phyloP scores from a whole-genome alignment of 2,888 invertebrate species.

The Drosophila kambysellisi region DNA sequence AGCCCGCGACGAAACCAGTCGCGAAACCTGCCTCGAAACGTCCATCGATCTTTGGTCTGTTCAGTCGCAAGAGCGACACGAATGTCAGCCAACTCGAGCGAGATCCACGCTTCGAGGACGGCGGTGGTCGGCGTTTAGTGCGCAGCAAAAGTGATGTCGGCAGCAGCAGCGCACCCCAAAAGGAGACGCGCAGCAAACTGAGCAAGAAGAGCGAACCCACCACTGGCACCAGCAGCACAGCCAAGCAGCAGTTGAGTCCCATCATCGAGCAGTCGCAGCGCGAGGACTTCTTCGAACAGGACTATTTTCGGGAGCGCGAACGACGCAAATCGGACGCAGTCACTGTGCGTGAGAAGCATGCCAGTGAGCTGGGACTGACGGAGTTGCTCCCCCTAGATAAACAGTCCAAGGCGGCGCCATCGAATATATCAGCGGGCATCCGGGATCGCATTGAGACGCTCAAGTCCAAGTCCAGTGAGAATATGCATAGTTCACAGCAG shows the following conservation, averaged over 20 bases:
- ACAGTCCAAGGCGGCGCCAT: constrained; percentile 73
- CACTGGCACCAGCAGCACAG: background rate
- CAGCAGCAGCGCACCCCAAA: constrained; percentile 43
- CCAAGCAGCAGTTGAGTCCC: constrained; percentile 89
- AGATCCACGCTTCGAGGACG: constrained; percentile 85
- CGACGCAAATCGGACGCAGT: constrained; percentile 84
- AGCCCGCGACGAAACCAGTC: constrained; percentile 72
- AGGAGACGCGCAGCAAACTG: constrained; percentile 57
- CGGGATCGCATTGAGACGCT: constrained; percentile 79
- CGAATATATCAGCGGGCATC: constrained; percentile 84
- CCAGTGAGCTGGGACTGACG: constrained; percentile 74
- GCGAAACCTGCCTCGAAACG: constrained; percentile 85
- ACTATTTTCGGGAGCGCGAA: constrained; percentile 84
- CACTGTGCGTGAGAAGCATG: constrained; percentile 83
- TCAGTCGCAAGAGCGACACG: constrained; percentile 87
- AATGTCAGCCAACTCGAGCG: constrained; percentile 84
- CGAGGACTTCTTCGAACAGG: constrained; percentile 87
- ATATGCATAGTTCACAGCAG: constrained; percentile 91
- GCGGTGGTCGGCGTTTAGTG: constrained; percentile 86
- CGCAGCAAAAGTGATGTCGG: constrained; percentile 89
- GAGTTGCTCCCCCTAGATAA: constrained; percentile 69
- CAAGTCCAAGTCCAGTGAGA: constrained; percentile 85
- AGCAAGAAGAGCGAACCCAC: constrained; percentile 73
- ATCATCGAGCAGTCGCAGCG: constrained; percentile 91
- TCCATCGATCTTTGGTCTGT: constrained; percentile 89